Evolutionary conservation across 2,113 vertebrate genomes (phyloP), one percentile per base, ranked within the genome.

Genomic region (Cyanoramphus novaezelandiae): DNA sequence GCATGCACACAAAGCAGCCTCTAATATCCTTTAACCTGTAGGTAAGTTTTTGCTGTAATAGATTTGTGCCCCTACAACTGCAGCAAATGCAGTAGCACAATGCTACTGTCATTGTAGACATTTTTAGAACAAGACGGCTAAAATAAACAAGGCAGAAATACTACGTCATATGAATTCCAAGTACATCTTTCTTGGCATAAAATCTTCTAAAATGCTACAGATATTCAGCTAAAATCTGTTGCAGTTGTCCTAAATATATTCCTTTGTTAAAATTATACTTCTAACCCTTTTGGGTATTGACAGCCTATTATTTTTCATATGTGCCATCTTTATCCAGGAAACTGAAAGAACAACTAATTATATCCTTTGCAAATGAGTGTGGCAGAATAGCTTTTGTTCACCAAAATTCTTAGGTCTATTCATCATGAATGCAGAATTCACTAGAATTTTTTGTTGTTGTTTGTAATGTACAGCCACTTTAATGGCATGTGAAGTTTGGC

Each of bases 331-430:
- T 97, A 97, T 78, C 76, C 95, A 96, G 95, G 96, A 97, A 97
- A 96, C 63, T 74, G 94, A 96, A 97, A 94, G 97, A 98, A 97
- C 95, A 98, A 96, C 97, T 98, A 99, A 99, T 99, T 98, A 98
- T 94, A 98, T 98, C 96, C 88, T 97, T 97, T 97, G 92, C 91
- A 98, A 98, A 98, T 97, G 96, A 97, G 69, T 94, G 70, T 84
- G 97, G 94, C 91, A 92, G 91, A 97, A 95, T 87, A 87, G 97
- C 97, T 97, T 97, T 98, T 98, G 96, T 98, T 97, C 92, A 96
- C 82, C 33, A 79, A 91, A 93, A 76, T 81, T 96, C 91, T 96
- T 89, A 93, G 95, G 84, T 96, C 93, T 97, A 80, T 97, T 97
- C 94, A 96, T 96, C 67, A 95, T 79, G 96, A 96, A 95, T 92